phyloP scores from a whole-genome alignment of 2,113 vertebrate species.

The Acrocephalus arundinaceus region DNA sequence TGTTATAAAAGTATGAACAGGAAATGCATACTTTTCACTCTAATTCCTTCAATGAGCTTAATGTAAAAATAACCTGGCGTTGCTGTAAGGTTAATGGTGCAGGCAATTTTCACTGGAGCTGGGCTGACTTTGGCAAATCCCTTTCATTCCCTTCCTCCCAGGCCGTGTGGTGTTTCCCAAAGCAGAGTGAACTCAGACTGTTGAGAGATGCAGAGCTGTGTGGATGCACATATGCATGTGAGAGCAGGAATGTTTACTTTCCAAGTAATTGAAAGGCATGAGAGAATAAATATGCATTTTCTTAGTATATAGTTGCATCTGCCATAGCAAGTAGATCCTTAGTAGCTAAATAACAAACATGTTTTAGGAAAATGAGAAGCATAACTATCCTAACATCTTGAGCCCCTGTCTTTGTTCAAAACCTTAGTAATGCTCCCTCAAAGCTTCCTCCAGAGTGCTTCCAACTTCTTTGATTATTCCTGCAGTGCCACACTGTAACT shows the following conservation, averaged over 20 bases:
- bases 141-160: neutral
- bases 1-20: neutral
- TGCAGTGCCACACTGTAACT: neutral
- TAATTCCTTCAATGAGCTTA: constrained; percentile 17
- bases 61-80: neutral
- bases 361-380: neutral
- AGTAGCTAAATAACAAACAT: neutral
- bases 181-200: neutral
- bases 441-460: neutral
- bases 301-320: neutral
- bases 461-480: neutral
- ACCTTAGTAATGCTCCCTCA: neutral
- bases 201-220: neutral
- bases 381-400: neutral
- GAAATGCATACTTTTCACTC: constrained; percentile 15
- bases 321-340: neutral
- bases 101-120: neutral
- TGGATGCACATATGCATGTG: neutral
- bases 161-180: neutral
- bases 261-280: neutral
- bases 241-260: neutral
- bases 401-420: neutral
- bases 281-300: neutral
- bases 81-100: neutral
- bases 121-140: neutral